Base-by-base conservation (phyloP, 2,888 invertebrate genomes). In the Drosophila atripex region DNA sequence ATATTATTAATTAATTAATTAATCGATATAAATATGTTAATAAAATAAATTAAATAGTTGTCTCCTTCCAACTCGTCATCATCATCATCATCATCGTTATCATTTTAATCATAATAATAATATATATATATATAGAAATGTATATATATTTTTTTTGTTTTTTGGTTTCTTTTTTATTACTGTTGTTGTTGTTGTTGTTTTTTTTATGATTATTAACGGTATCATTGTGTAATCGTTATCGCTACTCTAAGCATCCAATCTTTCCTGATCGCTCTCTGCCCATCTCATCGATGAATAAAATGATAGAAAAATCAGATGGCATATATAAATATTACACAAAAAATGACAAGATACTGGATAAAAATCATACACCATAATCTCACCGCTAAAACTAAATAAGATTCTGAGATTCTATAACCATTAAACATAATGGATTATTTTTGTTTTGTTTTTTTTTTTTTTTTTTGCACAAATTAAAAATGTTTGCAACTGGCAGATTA, bases 21-120 rank as follows among this genome's bases (percentile, higher is more conserved):
- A 63, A 84, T 84, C 75, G 78, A 86, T 85, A 85, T 86, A 86
- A 80, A 85, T 86, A 83, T 78, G 76, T 86, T 86, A 85, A 85
- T 80, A 80, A 84, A 86, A 84, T 76, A 85, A 85, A 80, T 79
- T 75, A 85, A 82, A 85, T 80, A 72, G 85, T 75, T 75, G 68
- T 18, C 49, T 51, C 61, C 49, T 51, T 30, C 51, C 38, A 21
- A 35, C 35, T 39, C 49, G 41, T 41, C 59, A 55, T 70, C 68
- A 41, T 59, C 45, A 46, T 64, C 49, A 57, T 70, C 43, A 46
- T 35, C n/a, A 35, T 35, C 35, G n/a, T 35, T 35, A 35, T 35
- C 35, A 35, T 66, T 45, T 58, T 76, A 52, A 65, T 69, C 64
- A 69, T 75, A 68, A 74, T 76, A 57, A 61, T 74, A 70, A 55